These are phyloP conservation scores for Tromatobia lineatoria DNA, from an alignment of 2,888 invertebrate species.

Conservation along the genomic window DNA sequence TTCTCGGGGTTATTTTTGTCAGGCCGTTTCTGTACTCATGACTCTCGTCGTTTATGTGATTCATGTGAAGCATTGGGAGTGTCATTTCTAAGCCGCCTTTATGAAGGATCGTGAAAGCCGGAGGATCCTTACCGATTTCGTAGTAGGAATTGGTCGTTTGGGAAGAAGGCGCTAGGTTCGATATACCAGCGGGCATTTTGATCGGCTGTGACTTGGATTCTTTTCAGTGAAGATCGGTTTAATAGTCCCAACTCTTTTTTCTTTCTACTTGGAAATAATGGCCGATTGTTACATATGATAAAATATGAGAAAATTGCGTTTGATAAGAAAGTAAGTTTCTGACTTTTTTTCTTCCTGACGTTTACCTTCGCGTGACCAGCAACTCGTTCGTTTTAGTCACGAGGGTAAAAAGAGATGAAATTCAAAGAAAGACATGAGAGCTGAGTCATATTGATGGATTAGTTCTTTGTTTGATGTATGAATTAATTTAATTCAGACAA, in stretches of 20 bases:
- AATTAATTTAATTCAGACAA: too few species aligned
- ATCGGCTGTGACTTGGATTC: not conserved
- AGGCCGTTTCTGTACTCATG: conserved; percentile 14
- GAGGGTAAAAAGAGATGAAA: conserved; percentile 29
- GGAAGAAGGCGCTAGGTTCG: conserved; percentile 75
- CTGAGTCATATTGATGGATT: not conserved
- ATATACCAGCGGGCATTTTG: conserved; percentile 81
- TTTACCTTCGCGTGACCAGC: conserved; percentile 56
- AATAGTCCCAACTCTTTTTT: not conserved
- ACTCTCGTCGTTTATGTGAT: conserved; percentile 75
- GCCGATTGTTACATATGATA: conserved; percentile 21
- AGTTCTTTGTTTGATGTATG: not conserved
- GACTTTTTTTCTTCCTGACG: not conserved
- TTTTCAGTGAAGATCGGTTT: conserved; percentile 37
- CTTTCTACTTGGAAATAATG: not conserved
- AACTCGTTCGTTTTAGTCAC: conserved; percentile 43
- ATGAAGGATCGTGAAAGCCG: conserved; percentile 81
- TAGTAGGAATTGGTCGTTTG: conserved; percentile 72
- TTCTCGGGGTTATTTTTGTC: conserved; percentile 51
- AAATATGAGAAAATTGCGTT: conserved; percentile 30
- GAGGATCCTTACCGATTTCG: conserved; percentile 70
- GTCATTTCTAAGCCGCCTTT: conserved; percentile 78
- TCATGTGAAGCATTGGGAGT: conserved; percentile 79
- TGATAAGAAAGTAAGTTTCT: conserved; percentile 12
- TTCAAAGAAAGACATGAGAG: not conserved